Evolutionary conservation across 1,140 invertebrate genomes (phyloP).

Genomic region (Solenopsis fugax): DNA sequence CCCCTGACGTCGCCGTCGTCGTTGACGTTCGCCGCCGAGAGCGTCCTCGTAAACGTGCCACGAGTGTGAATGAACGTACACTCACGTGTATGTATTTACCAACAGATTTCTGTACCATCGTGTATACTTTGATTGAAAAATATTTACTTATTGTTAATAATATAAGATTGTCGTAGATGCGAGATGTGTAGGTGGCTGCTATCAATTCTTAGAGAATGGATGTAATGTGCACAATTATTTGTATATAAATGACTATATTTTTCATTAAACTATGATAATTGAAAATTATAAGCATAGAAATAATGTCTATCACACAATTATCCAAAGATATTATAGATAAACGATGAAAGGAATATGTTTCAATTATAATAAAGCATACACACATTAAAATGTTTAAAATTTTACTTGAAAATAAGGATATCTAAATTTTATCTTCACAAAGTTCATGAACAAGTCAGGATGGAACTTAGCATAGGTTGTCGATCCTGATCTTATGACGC

Average conservation of each 20-base stretch:
- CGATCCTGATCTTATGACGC: slow-evolving; percentile 54
- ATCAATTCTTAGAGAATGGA: slow-evolving; percentile 4
- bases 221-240: background rate
- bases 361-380: background rate
- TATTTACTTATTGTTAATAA: background rate
- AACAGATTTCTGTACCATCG: background rate
- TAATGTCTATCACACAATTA: background rate
- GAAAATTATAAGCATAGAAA: background rate
- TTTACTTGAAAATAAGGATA: background rate
- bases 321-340: background rate
- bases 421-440: background rate
- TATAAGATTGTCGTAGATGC: background rate
- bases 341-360: background rate
- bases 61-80: slow-evolving; percentile 48
- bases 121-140: background rate
- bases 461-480: slow-evolving; percentile 45
- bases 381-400: background rate
- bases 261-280: background rate
- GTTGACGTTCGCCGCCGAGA: slow-evolving; percentile 27
- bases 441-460: background rate
- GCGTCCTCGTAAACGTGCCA: slow-evolving; percentile 72
- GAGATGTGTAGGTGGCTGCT: background rate
- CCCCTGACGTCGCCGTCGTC: slow-evolving; percentile 5
- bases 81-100: background rate
- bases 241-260: background rate